A percentile compares a stretch with the other conserved stretches of the same genome.
Evolutionary conservation across 2,113 vertebrate species (phyloP).

Genomic region (Nettapus auritus): DNA sequence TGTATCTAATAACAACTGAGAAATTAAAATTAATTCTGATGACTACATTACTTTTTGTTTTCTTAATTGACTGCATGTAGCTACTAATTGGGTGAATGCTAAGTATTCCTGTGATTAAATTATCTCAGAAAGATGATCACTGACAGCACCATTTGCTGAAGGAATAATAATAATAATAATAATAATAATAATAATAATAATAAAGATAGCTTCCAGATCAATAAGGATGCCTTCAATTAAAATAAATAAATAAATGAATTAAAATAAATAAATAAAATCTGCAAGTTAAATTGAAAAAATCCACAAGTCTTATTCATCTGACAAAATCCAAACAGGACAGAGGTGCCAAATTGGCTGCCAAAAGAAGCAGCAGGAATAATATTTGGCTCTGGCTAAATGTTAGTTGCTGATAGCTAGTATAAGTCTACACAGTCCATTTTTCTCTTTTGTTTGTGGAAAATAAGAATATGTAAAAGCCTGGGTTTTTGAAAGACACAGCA

Average conservation of each 20-base stretch:
- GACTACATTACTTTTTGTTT: not conserved
- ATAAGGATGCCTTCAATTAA: not conserved
- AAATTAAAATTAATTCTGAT: not conserved
- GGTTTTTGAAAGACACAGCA: rapidly evolving
- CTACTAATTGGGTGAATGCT: not conserved
- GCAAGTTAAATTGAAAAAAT: not conserved
- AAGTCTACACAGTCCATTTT: not conserved
- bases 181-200: not conserved
- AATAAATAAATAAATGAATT: too few species aligned
- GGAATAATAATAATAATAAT: not conserved
- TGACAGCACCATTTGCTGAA: not conserved
- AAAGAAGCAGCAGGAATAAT: not conserved
- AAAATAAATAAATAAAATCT: too few species aligned
- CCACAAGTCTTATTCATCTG: not conserved
- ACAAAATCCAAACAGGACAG: not conserved
- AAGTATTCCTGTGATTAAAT: not conserved
- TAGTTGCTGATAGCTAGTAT: not conserved
- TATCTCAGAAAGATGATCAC: not conserved
- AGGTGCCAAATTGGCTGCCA: not conserved
- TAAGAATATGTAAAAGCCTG: not conserved
- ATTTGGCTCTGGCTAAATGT: not conserved
- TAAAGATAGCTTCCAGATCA: not conserved
- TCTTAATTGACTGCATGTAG: not conserved
- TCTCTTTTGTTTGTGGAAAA: not conserved
- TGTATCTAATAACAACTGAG: not conserved